A percentile compares a stretch with the other conserved stretches of the same genome.
Conservation (phyloP, 2,797 vertebrate genomes). For the Squalus acanthias region DNA sequence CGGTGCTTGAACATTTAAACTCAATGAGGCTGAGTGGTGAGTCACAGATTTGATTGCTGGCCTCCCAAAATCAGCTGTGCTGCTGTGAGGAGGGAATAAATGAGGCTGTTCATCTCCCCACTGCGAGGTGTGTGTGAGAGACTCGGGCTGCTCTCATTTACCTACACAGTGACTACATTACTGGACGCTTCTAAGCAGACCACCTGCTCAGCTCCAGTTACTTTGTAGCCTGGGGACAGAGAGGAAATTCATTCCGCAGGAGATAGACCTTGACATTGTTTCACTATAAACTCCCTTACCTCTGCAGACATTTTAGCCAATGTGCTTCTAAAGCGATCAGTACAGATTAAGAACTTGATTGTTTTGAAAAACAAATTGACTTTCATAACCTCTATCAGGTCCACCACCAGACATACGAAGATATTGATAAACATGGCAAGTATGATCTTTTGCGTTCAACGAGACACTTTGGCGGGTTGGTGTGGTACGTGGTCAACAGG, state of each 20-base stretch:
- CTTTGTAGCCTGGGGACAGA: background rate
- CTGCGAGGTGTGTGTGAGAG: background rate
- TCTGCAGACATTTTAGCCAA: background rate
- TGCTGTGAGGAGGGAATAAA: background rate
- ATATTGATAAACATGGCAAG: slow-evolving; percentile 75
- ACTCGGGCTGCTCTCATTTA: background rate
- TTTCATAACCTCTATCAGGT: slow-evolving; percentile 56
- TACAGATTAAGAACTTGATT: background rate
- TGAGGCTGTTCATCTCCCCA: background rate
- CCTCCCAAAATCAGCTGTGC: background rate
- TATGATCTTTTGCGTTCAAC: slow-evolving; percentile 81
- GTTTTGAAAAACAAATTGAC: background rate
- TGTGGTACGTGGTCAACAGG: slow-evolving; percentile 74
- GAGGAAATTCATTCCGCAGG: background rate
- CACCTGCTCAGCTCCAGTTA: background rate
- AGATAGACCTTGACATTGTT: background rate
- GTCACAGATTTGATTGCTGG: background rate
- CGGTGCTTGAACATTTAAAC: background rate
- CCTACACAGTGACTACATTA: background rate
- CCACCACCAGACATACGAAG: slow-evolving; percentile 72
- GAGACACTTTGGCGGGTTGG: slow-evolving; percentile 84
- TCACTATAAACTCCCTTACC: background rate
- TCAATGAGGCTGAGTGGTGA: background rate
- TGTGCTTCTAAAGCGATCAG: background rate
- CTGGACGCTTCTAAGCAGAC: too few species aligned